Conservation (phyloP, 2,888 invertebrate genomes). For the Ichneumoninae sp. region DNA sequence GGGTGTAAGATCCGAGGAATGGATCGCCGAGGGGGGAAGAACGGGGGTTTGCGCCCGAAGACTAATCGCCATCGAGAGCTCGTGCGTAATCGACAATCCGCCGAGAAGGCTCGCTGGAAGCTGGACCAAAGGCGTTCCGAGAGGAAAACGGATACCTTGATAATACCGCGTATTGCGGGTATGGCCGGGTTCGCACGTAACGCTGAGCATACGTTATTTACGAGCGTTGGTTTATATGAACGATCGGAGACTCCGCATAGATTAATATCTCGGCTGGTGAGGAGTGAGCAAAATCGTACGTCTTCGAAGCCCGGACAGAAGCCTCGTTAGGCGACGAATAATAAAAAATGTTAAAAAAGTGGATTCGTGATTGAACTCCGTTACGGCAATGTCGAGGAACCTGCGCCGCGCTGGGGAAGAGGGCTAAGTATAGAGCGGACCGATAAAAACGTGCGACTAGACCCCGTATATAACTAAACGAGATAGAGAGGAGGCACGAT, state of each 20-base stretch:
- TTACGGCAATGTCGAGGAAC: not conserved
- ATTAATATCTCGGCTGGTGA: slow-evolving; percentile 60
- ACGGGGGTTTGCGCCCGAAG: not conserved
- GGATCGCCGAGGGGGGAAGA: not conserved
- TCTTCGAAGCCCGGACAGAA: slow-evolving; percentile 6
- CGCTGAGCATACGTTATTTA: slow-evolving; percentile 58
- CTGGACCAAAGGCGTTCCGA: slow-evolving; percentile 1
- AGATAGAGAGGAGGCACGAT: slow-evolving; percentile 43
- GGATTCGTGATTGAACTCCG: slow-evolving; percentile 16
- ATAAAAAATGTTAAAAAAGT: slow-evolving; percentile 8
- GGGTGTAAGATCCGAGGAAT: slow-evolving; percentile 8
- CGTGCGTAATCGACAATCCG: slow-evolving; percentile 14
- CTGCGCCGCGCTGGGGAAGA: slow-evolving; percentile 8
- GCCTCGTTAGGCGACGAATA: slow-evolving; percentile 36
- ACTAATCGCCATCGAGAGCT: slow-evolving; percentile 15
- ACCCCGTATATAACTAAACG: slow-evolving; percentile 22
- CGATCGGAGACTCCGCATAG: slow-evolving; percentile 51
- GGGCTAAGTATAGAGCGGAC: slow-evolving; percentile 20
- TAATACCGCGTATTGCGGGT: slow-evolving; percentile 31
- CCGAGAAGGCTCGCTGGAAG: not conserved
- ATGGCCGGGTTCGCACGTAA: slow-evolving; percentile 9
- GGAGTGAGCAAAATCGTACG: not conserved
- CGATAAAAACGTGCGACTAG: slow-evolving; percentile 48
- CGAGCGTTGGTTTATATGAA: slow-evolving; percentile 53
- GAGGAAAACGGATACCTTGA: slow-evolving; percentile 53